Conservation (phyloP, 2,113 vertebrate species). For the Rhinolophus ferrumequinum region DNA sequence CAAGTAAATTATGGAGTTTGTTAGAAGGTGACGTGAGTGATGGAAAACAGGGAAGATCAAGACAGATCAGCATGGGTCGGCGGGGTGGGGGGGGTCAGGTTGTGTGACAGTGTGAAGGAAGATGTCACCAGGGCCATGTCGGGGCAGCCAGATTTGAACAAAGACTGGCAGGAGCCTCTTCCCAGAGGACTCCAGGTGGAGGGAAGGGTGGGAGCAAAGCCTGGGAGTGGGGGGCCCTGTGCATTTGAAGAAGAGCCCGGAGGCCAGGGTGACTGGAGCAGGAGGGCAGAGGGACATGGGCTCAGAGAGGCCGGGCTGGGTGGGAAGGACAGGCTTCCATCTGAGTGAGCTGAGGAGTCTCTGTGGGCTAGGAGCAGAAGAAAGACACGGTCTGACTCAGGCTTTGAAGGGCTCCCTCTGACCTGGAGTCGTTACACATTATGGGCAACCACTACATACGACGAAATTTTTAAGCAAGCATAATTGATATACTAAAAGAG, state of each 20-base stretch:
- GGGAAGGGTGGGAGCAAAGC: background rate
- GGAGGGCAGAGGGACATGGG: too few species aligned
- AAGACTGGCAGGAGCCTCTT: background rate
- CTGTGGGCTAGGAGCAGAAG: background rate
- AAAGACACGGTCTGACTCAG: background rate
- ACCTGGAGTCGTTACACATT: background rate
- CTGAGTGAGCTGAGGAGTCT: background rate
- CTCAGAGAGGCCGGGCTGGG: background rate
- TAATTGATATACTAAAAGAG: background rate
- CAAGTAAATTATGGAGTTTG: background rate
- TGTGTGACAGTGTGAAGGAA: background rate
- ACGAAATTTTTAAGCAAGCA: background rate
- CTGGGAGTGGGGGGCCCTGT: background rate
- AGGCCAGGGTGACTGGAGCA: background rate
- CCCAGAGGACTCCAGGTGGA: background rate
- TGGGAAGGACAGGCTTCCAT: background rate
- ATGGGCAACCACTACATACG: background rate
- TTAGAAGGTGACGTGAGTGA: background rate
- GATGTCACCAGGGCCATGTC: background rate
- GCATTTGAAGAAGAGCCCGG: background rate
- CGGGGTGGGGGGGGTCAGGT: background rate
- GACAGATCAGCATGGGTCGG: background rate
- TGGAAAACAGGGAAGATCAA: background rate
- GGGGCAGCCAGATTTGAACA: background rate
- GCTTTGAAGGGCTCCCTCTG: background rate